Evolutionary conservation across 2,888 invertebrate genomes (phyloP).

Genomic region (Agriopis aurantiaria): DNA sequence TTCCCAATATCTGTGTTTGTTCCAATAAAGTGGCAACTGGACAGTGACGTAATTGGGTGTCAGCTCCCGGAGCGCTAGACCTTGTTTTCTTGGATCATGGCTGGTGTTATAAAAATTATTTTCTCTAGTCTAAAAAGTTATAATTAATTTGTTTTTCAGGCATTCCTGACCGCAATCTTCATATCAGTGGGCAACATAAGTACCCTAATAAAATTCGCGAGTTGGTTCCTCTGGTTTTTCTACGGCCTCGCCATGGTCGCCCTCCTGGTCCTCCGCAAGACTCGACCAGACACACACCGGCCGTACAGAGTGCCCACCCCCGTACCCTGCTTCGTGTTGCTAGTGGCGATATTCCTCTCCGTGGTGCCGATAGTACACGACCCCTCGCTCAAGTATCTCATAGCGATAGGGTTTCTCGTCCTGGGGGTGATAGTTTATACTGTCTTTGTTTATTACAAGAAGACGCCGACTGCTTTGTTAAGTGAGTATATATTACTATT

Average conservation of each 20-base stretch:
- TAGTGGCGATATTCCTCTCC: constrained; percentile 90
- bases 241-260: constrained; percentile 94
- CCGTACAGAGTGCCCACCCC: constrained; percentile 91
- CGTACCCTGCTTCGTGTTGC: constrained; percentile 90
- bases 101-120: too few relatives aligned
- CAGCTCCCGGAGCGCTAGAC: too few relatives aligned
- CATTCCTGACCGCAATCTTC: constrained; percentile 89
- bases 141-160: constrained; percentile 76
- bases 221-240: constrained; percentile 95
- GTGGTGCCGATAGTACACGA: constrained; percentile 91
- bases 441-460: constrained; percentile 90
- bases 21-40: too few relatives aligned
- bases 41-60: too few relatives aligned
- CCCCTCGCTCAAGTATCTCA: constrained; percentile 91
- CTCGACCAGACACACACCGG: constrained; percentile 88
- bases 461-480: constrained; percentile 86
- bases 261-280: constrained; percentile 90
- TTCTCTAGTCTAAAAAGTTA: neutral
- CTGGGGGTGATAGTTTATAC: constrained; percentile 91
- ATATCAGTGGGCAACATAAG: constrained; percentile 91
- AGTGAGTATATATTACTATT: constrained; percentile 80
- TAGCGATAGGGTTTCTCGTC: constrained; percentile 90
- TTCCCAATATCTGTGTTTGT: too few relatives aligned
- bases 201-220: constrained; percentile 93
- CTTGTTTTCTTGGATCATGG: too few relatives aligned